Conservation (phyloP, 2,888 invertebrate genomes). For the Caenorhabditis becei region DNA sequence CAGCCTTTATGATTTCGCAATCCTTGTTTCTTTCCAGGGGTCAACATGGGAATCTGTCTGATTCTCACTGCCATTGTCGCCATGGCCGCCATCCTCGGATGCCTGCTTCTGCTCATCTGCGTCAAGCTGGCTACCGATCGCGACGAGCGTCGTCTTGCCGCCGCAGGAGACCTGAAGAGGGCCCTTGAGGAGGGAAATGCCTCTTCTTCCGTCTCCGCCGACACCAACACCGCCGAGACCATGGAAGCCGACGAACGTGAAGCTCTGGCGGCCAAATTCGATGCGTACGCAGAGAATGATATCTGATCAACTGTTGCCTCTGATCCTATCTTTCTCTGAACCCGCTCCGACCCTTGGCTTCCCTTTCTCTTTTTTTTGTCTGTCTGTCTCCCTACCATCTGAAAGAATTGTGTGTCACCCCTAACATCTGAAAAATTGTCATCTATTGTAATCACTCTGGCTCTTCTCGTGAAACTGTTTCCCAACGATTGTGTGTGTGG, state of each 20-base stretch:
- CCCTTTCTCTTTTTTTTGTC: too few species aligned
- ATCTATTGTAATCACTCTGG: too few species aligned
- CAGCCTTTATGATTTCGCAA: not conserved
- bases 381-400: too few species aligned
- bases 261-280: not conserved
- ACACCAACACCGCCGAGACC: not conserved
- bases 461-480: not conserved
- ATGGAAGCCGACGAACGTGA: constrained; percentile 4
- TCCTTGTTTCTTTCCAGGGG: constrained; percentile 17
- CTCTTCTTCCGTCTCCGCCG: not conserved
- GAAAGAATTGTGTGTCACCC: too few species aligned
- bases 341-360: not conserved
- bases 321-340: not conserved
- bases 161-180: not conserved
- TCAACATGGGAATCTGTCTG: constrained; percentile 49
- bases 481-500: not conserved
- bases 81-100: constrained; percentile 21
- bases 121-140: constrained; percentile 35
- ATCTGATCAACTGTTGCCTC: not conserved
- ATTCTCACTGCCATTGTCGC: constrained; percentile 21
- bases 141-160: constrained; percentile 12
- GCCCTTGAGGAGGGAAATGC: constrained; percentile 3
- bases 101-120: constrained; percentile 34
- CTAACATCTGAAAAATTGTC: too few species aligned
- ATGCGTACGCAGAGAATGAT: constrained; percentile 20